These are phyloP conservation scores for Zosterops borbonicus DNA, from an alignment of 2,113 vertebrate genomes.

Conservation along the genomic window DNA sequence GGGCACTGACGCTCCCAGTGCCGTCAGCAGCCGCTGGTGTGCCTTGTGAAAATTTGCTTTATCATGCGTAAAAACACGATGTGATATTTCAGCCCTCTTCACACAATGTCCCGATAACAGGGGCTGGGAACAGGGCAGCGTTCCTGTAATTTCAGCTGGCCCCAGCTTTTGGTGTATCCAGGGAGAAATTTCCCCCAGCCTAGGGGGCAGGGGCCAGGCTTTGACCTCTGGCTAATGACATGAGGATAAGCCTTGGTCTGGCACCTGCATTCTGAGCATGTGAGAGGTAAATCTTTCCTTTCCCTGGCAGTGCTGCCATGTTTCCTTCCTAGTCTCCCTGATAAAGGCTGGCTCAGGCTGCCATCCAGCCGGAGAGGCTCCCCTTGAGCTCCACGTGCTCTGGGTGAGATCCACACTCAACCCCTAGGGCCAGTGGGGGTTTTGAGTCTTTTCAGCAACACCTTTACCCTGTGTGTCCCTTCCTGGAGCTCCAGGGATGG, in stretches of 20 bases:
- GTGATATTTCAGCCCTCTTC: slow-evolving; percentile 8
- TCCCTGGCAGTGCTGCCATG: not conserved
- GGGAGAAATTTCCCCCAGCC: not conserved
- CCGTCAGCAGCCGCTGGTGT: not conserved
- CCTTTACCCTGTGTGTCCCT: not conserved
- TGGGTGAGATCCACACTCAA: not conserved
- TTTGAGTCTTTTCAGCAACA: not conserved
- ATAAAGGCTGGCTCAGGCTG: not conserved
- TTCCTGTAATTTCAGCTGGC: not conserved
- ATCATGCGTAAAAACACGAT: not conserved
- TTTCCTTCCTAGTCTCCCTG: not conserved
- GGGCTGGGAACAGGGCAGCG: not conserved
- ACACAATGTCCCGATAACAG: not conserved
- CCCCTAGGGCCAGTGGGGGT: not conserved
- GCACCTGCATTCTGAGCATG: not conserved
- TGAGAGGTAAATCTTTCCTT: not conserved
- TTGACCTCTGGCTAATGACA: not conserved
- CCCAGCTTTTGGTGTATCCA: not conserved
- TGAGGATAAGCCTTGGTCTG: not conserved
- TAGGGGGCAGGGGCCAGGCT: not conserved
- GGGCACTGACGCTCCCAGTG: not conserved
- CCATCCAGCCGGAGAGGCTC: not conserved
- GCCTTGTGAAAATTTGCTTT: slow-evolving; percentile 36
- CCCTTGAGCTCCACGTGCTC: not conserved
- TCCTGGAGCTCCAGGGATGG: not conserved